Evolutionary conservation across 2,888 invertebrate genomes (phyloP).

Genomic region (Drosophila tanythrix): DNA sequence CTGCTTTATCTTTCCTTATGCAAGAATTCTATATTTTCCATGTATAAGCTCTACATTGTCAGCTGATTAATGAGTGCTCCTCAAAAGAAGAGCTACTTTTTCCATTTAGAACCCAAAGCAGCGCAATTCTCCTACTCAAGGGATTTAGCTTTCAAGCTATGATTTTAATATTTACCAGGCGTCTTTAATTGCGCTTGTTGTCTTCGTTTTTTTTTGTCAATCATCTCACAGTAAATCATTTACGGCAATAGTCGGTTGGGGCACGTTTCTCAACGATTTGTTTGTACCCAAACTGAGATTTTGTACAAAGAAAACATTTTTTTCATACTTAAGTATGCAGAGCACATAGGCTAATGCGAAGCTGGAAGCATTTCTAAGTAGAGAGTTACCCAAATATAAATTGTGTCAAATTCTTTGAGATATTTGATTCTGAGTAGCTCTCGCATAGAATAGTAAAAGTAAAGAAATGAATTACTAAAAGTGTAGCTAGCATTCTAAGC

Average conservation of each 20-base stretch:
- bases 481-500: background rate
- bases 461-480: too few relatives aligned
- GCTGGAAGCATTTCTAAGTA: conserved; percentile 59
- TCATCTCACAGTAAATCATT: conserved; percentile 76
- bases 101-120: background rate
- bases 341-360: conserved; percentile 42
- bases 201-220: conserved; percentile 33
- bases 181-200: conserved; percentile 7
- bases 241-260: conserved; percentile 28
- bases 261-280: conserved; percentile 56
- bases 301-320: conserved; percentile 11
- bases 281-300: conserved; percentile 49
- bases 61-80: background rate
- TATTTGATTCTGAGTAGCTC: conserved; percentile 3
- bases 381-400: conserved; percentile 35
- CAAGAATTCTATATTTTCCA: background rate
- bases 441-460: conserved; percentile 1
- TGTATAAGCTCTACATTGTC: background rate
- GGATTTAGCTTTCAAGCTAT: conserved; percentile 8
- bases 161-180: conserved; percentile 28
- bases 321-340: conserved; percentile 48
- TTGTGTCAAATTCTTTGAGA: conserved; percentile 51
- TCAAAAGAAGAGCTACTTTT: conserved; percentile 1
- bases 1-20: background rate
- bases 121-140: background rate